phyloP scores from a whole-genome alignment of 2,888 invertebrate species.

The Drosophila phalerata region DNA sequence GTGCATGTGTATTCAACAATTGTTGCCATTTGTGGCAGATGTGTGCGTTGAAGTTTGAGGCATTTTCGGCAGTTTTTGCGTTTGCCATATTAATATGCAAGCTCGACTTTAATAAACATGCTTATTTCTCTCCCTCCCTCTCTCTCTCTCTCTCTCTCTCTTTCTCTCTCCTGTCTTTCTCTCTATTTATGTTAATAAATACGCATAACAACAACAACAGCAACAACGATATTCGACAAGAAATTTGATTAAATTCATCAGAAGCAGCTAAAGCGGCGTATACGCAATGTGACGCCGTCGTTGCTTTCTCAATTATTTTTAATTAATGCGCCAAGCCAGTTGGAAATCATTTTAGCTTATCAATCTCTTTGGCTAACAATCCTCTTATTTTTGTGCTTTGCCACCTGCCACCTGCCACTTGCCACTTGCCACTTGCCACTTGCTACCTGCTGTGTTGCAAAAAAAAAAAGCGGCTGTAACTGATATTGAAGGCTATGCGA shows the following conservation, averaged over 20 bases:
- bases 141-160: not conserved
- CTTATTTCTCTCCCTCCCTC: not conserved
- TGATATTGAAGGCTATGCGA: constrained; percentile 39
- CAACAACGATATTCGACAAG: constrained; percentile 5
- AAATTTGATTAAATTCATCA: constrained; percentile 56
- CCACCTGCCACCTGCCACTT: constrained; percentile 34
- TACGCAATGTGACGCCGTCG: constrained; percentile 52
- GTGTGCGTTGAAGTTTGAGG: constrained; percentile 22
- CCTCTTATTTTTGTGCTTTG: constrained; percentile 7
- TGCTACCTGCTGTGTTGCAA: constrained; percentile 57
- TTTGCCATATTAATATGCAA: constrained; percentile 29
- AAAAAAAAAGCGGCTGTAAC: constrained; percentile 48
- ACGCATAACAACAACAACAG: constrained; percentile 3
- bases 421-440: constrained; percentile 63
- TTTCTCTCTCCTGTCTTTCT: no score
- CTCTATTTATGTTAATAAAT: constrained; percentile 7
- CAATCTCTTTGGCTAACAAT: constrained; percentile 43
- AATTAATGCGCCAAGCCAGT: constrained; percentile 60
- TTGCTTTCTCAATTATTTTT: constrained; percentile 65
- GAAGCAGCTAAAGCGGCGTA: constrained; percentile 55
- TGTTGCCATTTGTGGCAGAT: constrained; percentile 67
- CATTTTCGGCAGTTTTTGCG: constrained; percentile 22
- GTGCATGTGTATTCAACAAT: constrained; percentile 33
- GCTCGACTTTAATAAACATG: constrained; percentile 35
- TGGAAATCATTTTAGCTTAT: constrained; percentile 59